A percentile compares a stretch with the other conserved stretches of the same genome.
These are phyloP conservation scores for Caenorhabditis wallacei DNA, from an alignment of 2,888 invertebrate species.

Conservation along the genomic window DNA sequence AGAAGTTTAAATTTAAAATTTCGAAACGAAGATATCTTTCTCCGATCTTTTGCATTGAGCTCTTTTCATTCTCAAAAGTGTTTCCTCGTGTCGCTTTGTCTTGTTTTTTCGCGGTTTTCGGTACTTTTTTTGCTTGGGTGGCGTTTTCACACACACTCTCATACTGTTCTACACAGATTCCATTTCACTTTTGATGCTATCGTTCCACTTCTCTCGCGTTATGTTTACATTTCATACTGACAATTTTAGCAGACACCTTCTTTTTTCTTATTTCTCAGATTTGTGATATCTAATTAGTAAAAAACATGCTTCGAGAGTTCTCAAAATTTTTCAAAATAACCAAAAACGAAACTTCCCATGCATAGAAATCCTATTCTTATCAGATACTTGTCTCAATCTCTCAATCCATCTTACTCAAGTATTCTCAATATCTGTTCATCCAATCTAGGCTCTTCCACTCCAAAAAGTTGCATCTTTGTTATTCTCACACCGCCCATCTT, in stretches of 20 bases:
- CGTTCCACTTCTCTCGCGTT: conserved; percentile 58
- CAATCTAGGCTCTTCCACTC: conserved; percentile 21
- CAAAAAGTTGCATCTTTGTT: conserved; percentile 24
- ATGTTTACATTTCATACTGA: conserved; percentile 62
- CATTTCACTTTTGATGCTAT: conserved; percentile 62
- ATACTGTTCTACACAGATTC: conserved; percentile 39
- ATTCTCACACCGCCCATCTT: conserved; percentile 7
- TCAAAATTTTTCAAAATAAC: neutral
- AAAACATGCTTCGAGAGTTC: neutral
- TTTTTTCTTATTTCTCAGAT: conserved; percentile 9
- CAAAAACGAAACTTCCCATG: neutral
- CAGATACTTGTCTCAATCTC: conserved; percentile 8
- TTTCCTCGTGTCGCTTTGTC: conserved; percentile 4
- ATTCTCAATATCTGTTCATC: conserved; percentile 21
- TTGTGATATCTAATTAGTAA: neutral
- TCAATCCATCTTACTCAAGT: conserved; percentile 30
- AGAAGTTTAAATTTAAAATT: neutral
- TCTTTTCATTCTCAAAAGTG: conserved; percentile 3
- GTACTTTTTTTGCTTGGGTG: conserved; percentile 32
- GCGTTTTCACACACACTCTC: neutral
- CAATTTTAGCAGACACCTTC: conserved; percentile 52
- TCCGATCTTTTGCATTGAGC: conserved; percentile 14
- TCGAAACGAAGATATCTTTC: conserved; percentile 8
- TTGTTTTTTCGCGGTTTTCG: conserved; percentile 36
- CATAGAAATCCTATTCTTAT: conserved; percentile 3